Base-by-base conservation (phyloP, 2,888 invertebrate genomes). In the Platycheirus albimanus region DNA sequence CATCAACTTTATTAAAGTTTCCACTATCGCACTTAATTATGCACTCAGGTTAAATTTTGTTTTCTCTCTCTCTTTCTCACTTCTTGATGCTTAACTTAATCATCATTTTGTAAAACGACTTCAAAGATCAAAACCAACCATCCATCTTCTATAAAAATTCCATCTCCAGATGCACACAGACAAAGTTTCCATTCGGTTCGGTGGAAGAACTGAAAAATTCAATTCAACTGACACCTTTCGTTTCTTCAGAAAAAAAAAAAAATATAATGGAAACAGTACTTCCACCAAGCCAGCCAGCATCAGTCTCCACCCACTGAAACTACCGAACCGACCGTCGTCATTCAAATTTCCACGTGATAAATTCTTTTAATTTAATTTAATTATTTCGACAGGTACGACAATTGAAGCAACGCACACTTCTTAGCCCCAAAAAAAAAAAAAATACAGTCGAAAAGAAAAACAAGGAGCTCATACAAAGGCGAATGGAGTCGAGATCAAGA, bases 361-460 rank as follows among this genome's bases (percentile, higher is more conserved):
- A 83, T 83, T 71, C 77, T 63, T 83, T 83, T 83, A 77, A 83
- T 78, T 74, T 78, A 77, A 83, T 69, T 83, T 69, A 78, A 83
- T 83, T 83, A 78, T 78, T 77, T 72, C 72, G 78, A 64, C 78
- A 83, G 78, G 83, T 77, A 61, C 43, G 45, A 77, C 71, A 71
- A 41, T 71, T 52, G 71, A 63, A n/a, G n/a, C 71, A 33, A 24
- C 15, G 20, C 64, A 24, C 20, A 49, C 36, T 36, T 20, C 17
- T 10, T 10, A 28, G 1, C 1, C 28, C 8, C 3, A 20, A 10
- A 5, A 51, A 51, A 15, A 51, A 4, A 11, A 30, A 4, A 51
- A 30, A 13, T 3, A n/a, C n/a, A n/a, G n/a, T 4, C 10, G 15
- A 7, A 36, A 33, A 47, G 5, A 24, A 24, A 47, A 20, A 19